These are phyloP conservation scores for Aviceda subcristata DNA, from an alignment of 2,113 vertebrate species.

Conservation along the genomic window DNA sequence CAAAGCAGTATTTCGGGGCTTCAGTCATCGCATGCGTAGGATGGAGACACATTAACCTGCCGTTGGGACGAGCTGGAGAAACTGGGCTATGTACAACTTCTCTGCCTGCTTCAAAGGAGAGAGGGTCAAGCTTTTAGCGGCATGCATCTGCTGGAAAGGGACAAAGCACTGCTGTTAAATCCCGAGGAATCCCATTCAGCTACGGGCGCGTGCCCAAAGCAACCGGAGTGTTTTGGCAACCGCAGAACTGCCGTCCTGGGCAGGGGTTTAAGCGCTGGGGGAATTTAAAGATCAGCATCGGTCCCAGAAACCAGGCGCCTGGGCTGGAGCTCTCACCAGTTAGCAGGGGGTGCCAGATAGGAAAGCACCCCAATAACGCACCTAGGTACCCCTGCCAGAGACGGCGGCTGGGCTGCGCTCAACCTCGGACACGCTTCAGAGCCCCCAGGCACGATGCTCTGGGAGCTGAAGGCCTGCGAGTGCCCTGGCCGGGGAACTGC, in stretches of 20 bases:
- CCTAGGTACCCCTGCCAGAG: neutral
- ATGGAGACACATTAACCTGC: neutral
- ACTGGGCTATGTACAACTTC: neutral
- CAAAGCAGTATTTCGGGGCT: neutral
- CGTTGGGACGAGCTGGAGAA: neutral
- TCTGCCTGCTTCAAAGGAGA: neutral
- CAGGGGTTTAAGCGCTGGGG: accelerated
- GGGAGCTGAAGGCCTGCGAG: neutral
- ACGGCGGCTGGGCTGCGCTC: accelerated
- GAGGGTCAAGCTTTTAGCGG: neutral
- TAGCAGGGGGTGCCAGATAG: neutral
- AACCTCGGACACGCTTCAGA: accelerated
- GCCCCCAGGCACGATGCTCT: accelerated
- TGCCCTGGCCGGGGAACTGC: neutral
- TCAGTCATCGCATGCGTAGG: accelerated
- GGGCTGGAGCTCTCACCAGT: accelerated
- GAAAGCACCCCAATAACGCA: neutral
- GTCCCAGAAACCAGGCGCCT: neutral
- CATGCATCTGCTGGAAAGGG: neutral
- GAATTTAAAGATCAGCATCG: neutral
- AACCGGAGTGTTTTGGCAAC: accelerated
- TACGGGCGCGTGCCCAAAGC: neutral
- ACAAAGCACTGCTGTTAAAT: accelerated
- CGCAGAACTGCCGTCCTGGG: neutral
- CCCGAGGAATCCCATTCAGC: neutral